Evolutionary conservation across 2,797 vertebrate species (phyloP), one percentile per base, ranked within the genome.

Genomic region (Galagoides demidoff): DNA sequence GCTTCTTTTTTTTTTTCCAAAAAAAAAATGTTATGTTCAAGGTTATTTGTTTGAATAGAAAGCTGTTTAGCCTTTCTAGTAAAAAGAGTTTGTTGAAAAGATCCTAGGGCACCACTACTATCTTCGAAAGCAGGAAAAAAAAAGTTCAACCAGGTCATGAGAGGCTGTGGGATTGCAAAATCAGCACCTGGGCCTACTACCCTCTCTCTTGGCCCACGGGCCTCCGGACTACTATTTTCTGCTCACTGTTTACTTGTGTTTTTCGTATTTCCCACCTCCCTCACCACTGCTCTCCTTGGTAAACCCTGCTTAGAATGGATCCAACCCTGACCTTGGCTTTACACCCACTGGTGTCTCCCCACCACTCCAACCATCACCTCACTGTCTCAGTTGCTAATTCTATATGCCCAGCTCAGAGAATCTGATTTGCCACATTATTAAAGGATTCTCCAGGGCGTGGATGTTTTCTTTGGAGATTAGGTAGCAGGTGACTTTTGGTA

Each of bases 21-120:
- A 78, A 78, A 78, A 76, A 49, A 16, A 55, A 39, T 39, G 39
- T 90, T 76, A 68, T 37, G 2, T 70, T 96, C 73, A 79, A 89
- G 70, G 4, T n/a, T 90, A 92, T 96, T 91, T 85, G 61, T 52
- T 70, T 64, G 66, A 89, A 91, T 55, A 68, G 77, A 55, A 87
- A 74, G 25, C 5, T 59, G 78, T 49, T 86, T 7, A 66, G 49
- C 17, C 16, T 87, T 77, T 90, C 31, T 84, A 68, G 29, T 57
- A 59, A 95, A 90, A 61, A 84, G 7, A 94, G 12, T 37, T n/a
- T n/a, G n/a, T 63, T 43, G 66, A 59, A 68, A 82, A 25, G 10
- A 39, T 27, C n/a, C 10, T 6, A 12, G 37, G 19, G 22, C 9
- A 31, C 52, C 70, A 94, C 19, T 59, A 68, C 63, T 82, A 66